These are phyloP conservation scores for Otocyon megalotis DNA, from an alignment of 2,113 vertebrate species.

Conservation along the genomic window DNA sequence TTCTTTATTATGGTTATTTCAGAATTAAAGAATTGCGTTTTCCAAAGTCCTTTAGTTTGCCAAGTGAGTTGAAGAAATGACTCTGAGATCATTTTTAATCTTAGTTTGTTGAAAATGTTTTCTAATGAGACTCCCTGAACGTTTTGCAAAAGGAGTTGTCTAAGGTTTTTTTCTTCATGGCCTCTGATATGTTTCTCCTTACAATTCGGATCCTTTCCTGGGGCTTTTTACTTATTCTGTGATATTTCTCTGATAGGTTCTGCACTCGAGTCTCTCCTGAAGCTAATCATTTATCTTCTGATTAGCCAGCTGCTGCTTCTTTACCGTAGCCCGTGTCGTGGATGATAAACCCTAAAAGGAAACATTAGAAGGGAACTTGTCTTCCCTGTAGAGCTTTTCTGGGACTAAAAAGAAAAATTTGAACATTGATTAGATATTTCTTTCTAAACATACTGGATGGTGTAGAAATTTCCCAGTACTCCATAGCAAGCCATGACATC, in stretches of 20 bases:
- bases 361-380: not conserved
- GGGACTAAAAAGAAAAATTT: not conserved
- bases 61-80: not conserved
- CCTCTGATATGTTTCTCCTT: not conserved
- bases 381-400: not conserved
- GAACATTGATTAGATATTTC: not conserved
- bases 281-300: conserved; percentile 7
- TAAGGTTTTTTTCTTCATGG: conserved; percentile 1
- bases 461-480: not conserved
- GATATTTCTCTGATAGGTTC: not conserved
- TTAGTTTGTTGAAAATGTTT: conserved; percentile 26
- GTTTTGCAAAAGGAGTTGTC: not conserved
- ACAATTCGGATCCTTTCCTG: not conserved
- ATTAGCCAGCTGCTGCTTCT: not conserved
- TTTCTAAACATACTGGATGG: not conserved
- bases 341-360: not conserved
- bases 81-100: not conserved
- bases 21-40: conserved; percentile 59
- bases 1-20: conserved; percentile 70
- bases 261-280: not conserved
- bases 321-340: not conserved
- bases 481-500: not conserved
- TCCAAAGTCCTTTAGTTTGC: conserved; percentile 27
- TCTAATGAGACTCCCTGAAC: not conserved
- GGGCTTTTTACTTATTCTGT: conserved; percentile 3